Evolutionary conservation across 1,140 invertebrate genomes (phyloP).

Genomic region (Aradophagus sp.): DNA sequence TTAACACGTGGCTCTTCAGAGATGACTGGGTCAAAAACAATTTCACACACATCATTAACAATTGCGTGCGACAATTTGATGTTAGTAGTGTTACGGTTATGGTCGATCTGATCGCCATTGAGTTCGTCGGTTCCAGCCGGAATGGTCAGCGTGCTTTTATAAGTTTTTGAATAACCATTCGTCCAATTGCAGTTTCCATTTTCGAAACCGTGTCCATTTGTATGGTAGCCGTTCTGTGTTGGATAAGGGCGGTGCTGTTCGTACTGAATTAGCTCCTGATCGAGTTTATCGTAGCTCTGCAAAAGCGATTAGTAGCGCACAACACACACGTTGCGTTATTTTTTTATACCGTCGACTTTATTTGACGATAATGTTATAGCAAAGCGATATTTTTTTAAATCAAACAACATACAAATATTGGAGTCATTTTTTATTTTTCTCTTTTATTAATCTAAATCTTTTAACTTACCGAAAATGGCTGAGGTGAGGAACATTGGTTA

Average conservation of each 20-base stretch:
- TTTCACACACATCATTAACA: constrained; percentile 58
- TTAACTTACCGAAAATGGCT: constrained; percentile 70
- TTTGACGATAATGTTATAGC: constrained; percentile 33
- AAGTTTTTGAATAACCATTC: constrained; percentile 64
- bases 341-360: constrained; percentile 30
- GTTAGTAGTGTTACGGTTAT: constrained; percentile 66
- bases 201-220: constrained; percentile 35
- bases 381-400: constrained; percentile 39
- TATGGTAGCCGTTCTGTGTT: constrained; percentile 51
- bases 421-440: constrained; percentile 24
- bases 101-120: constrained; percentile 54
- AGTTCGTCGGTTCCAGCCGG: constrained; percentile 66
- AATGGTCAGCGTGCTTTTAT: constrained; percentile 72
- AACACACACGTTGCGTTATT: constrained; percentile 64
- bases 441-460: background rate
- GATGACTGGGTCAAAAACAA: constrained; percentile 59
- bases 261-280: constrained; percentile 49
- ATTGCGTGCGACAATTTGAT: constrained; percentile 53
- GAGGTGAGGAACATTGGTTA: constrained; percentile 69
- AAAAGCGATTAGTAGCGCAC: constrained; percentile 72
- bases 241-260: constrained; percentile 32
- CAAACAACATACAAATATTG: constrained; percentile 37
- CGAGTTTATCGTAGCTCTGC: constrained; percentile 63
- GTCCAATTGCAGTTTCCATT: constrained; percentile 54
- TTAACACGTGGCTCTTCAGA: constrained; percentile 43